Evolutionary conservation across 2,113 vertebrate genomes (phyloP), one percentile per base, ranked within the genome.

Genomic region (Phyllostomus discolor): DNA sequence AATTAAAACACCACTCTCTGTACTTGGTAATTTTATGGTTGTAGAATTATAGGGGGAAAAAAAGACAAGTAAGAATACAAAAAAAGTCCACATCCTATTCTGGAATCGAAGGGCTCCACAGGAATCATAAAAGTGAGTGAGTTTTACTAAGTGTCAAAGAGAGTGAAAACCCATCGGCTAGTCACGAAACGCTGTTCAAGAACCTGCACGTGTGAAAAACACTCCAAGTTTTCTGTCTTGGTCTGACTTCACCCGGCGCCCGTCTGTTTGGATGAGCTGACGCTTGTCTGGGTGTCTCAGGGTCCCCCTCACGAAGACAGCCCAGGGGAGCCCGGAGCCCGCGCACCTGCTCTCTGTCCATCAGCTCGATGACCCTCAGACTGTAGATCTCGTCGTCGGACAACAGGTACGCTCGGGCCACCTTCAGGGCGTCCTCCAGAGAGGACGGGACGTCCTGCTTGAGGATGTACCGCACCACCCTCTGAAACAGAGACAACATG

Each of bases 341-440:
- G 48, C 97, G 41, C 97, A 99, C 99, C 99, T 98, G 99, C 64
- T 98, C 98, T 91, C 98, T 99, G 78, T 98, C 97, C 26, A 99
- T 99, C 62, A 99, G 98, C 87, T 99, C 99, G 85, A 99, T 98
- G 94, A 99, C 97, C 97, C 98, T 98, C 66, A 99, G 97, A 81
- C 99, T 98, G 94, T 99, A 98, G 78, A 99, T 99, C 92, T 99
- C 99, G 4, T 98, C 98, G 3, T 98, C 97, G 64, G 99, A 98
- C 64, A 99, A 89, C 96, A 99, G 98, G 93, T 99, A 99, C 0
- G 99, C 99, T 54, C 98, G 97, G 3, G 98, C 99, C 67, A 99
- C 98, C 96, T 99, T 99, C 94, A 99, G 97, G 72, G 99, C 99
- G 96, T 99, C 99, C 86, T 99, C 98, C 76, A 99, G 97, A 26